phyloP scores from a whole-genome alignment of 2,113 vertebrate genomes.

The Varanus komodoensis region DNA sequence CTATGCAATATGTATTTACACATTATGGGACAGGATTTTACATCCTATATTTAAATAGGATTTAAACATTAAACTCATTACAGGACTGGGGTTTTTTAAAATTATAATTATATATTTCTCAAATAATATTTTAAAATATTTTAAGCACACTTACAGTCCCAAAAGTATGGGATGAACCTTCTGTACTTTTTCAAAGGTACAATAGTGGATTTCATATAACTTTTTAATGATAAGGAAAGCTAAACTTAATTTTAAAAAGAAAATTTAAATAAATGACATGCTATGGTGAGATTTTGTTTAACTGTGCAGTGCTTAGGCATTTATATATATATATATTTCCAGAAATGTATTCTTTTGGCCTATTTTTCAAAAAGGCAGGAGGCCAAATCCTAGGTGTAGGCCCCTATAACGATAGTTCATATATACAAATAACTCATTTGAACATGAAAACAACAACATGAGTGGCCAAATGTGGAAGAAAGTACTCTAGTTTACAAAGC shows the following conservation, averaged over 20 bases:
- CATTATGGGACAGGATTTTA: too few species aligned
- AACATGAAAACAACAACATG: not conserved
- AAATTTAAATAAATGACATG: constrained; percentile 46
- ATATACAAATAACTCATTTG: not conserved
- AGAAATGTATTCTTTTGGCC: not conserved
- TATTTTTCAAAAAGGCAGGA: not conserved
- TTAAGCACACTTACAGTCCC: constrained; percentile 4
- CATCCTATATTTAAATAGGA: not conserved
- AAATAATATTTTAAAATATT: constrained; percentile 23
- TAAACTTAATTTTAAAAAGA: constrained; percentile 71
- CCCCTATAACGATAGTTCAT: not conserved
- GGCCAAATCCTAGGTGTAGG: not conserved
- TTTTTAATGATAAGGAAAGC: constrained; percentile 73
- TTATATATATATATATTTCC: not conserved
- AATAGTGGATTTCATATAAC: constrained; percentile 80
- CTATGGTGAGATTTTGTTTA: constrained; percentile 70
- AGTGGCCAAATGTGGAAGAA: not conserved
- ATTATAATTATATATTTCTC: not conserved
- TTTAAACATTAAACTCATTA: not conserved
- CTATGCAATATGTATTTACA: too few species aligned
- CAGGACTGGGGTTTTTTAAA: not conserved
- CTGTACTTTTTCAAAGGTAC: not conserved
- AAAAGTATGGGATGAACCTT: not conserved
- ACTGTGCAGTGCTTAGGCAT: constrained; percentile 66
- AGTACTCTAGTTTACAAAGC: not conserved